Conservation (phyloP, 2,113 vertebrate species). For the Alces alces region DNA sequence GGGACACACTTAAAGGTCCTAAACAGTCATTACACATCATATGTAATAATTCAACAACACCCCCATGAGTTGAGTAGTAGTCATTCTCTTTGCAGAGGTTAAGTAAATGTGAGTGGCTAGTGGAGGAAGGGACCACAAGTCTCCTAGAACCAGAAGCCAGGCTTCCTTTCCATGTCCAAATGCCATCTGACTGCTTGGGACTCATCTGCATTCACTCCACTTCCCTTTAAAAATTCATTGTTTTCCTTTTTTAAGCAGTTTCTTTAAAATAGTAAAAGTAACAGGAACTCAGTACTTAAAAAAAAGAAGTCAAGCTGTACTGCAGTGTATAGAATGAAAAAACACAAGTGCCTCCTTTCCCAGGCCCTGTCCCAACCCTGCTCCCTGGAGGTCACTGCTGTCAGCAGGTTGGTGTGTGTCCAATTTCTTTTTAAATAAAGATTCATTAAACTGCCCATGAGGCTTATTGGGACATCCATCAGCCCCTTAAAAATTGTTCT, state of each 20-base stretch:
- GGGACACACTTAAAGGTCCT: neutral
- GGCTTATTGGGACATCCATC: conserved; percentile 75
- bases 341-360: neutral
- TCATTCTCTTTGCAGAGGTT: neutral
- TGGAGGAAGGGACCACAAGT: neutral
- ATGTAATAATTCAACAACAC: neutral
- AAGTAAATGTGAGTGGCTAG: neutral
- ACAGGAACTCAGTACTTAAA: neutral
- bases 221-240: neutral
- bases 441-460: conserved; percentile 75
- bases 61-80: neutral
- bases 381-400: conserved; percentile 6
- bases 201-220: neutral
- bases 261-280: neutral
- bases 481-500: conserved; percentile 76
- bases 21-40: neutral
- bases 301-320: neutral
- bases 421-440: conserved; percentile 73
- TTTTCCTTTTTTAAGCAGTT: conserved; percentile 4
- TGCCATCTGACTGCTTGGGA: neutral
- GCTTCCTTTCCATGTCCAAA: neutral
- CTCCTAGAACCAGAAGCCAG: neutral
- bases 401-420: conserved; percentile 57
- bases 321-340: neutral
- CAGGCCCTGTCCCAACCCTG: neutral